Evolutionary conservation across 1,140 invertebrate species (phyloP).

Genomic region (Campoletis sonorensis): DNA sequence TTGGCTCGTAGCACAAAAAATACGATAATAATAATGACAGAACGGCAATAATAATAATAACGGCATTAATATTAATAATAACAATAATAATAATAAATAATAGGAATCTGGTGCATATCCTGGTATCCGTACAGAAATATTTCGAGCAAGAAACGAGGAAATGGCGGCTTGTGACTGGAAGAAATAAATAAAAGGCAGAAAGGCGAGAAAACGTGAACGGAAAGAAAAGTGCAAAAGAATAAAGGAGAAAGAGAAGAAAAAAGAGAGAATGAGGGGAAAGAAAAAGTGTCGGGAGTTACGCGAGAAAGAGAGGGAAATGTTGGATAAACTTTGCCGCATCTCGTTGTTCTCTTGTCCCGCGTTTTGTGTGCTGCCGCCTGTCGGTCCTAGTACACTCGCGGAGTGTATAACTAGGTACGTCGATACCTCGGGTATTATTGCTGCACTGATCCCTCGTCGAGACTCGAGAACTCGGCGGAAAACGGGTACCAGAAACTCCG

Average conservation of each 20-base stretch:
- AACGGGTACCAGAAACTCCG: background rate
- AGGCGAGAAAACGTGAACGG: conserved; percentile 5
- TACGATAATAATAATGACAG: background rate
- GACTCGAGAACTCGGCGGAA: conserved; percentile 14
- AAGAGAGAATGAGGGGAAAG: background rate
- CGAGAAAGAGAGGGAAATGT: background rate
- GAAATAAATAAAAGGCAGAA: background rate
- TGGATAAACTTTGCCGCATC: background rate
- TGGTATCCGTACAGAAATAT: background rate
- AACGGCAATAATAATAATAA: too few species aligned
- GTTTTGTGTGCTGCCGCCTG: conserved; percentile 1
- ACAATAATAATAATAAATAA: background rate
- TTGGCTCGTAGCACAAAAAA: too few species aligned
- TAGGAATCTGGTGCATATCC: background rate
- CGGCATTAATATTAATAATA: too few species aligned
- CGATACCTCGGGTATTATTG: conserved; percentile 12
- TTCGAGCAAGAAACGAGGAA: background rate
- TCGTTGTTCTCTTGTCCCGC: background rate
- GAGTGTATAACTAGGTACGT: conserved; percentile 4
- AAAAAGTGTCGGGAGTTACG: background rate
- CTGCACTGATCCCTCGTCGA: background rate
- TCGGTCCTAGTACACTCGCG: conserved; percentile 2
- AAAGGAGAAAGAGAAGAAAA: background rate
- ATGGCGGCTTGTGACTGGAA: background rate
- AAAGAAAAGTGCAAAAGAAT: background rate